Percentiles rank a stretch among this genome's conserved stretches.
Evolutionary conservation across 2,888 invertebrate species (phyloP).

Genomic region (Salticus scenicus): DNA sequence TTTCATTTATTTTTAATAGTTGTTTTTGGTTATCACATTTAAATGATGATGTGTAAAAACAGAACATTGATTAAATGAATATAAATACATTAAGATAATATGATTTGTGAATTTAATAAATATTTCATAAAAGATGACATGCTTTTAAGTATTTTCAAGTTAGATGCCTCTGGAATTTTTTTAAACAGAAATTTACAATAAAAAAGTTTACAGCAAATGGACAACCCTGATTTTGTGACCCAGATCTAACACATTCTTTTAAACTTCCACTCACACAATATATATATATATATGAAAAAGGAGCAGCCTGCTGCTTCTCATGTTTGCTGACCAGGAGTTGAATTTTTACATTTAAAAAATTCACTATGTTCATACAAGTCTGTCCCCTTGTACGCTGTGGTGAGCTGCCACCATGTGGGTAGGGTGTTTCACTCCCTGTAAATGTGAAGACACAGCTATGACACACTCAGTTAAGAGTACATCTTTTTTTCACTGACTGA

Average conservation of each 20-base stretch:
- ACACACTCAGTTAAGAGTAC: conserved; percentile 18
- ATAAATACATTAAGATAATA: too few relatives aligned
- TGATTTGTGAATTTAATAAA: too few relatives aligned
- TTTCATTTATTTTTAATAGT: too few relatives aligned
- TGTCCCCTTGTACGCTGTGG: conserved; percentile 70
- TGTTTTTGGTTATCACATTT: too few relatives aligned
- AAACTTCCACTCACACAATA: conserved; percentile 24
- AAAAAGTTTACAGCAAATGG: too few relatives aligned
- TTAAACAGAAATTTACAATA: too few relatives aligned
- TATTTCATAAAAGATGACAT: too few relatives aligned
- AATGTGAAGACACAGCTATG: conserved; percentile 49
- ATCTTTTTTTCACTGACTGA: conserved; percentile 31
- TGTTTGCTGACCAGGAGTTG: conserved; percentile 44
- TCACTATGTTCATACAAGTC: conserved; percentile 68
- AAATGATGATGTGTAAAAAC: too few relatives aligned
- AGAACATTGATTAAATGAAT: too few relatives aligned
- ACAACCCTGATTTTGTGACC: conserved; percentile 24
- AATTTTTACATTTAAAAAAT: conserved; percentile 23
- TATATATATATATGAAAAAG: conserved; percentile 46
- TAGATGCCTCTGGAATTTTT: too few relatives aligned
- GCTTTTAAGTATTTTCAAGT: too few relatives aligned
- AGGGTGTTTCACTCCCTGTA: conserved; percentile 64
- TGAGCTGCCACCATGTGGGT: conserved; percentile 66
- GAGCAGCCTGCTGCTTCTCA: conserved; percentile 61
- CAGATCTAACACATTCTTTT: neutral